Evolutionary conservation across 2,113 vertebrate species (phyloP).

Genomic region (Muntiacus reevesi): DNA sequence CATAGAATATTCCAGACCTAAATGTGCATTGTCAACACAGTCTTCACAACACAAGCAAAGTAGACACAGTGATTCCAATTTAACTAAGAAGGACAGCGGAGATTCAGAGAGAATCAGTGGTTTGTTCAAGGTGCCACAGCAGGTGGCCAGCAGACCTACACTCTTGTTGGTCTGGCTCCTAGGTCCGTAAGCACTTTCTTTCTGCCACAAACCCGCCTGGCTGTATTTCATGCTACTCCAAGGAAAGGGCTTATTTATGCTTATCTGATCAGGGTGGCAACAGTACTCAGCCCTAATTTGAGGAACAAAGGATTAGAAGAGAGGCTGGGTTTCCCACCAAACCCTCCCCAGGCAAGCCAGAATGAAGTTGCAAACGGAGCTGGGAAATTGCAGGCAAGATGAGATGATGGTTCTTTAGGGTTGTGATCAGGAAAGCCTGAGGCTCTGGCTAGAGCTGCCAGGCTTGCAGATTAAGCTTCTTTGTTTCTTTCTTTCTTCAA

Average conservation of each 20-base stretch:
- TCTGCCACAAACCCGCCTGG: not conserved
- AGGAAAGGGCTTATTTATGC: conserved; percentile 46
- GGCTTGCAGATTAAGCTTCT: conserved; percentile 56
- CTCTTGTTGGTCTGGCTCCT: not conserved
- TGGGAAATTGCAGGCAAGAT: conserved; percentile 45
- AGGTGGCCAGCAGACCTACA: not conserved
- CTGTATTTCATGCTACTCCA: not conserved
- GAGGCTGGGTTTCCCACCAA: conserved; percentile 62
- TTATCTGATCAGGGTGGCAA: conserved; percentile 38
- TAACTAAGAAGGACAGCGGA: not conserved
- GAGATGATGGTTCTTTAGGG: conserved; percentile 40
- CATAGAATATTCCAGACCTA: not conserved
- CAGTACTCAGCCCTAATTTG: conserved; percentile 56
- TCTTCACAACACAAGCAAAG: not conserved
- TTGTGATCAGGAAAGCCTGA: conserved; percentile 48
- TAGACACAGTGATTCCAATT: not conserved
- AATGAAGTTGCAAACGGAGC: conserved; percentile 45
- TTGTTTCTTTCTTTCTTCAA: conserved; percentile 50
- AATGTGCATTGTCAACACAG: not conserved
- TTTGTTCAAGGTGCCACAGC: not conserved
- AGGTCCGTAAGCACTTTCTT: not conserved
- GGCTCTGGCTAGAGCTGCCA: conserved; percentile 39
- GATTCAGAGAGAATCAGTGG: not conserved
- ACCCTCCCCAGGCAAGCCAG: conserved; percentile 30
- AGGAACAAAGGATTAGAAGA: conserved; percentile 43